These are phyloP conservation scores for Coracias cyanogaster DNA, from an alignment of 2,797 vertebrate genomes.

Conservation along the genomic window DNA sequence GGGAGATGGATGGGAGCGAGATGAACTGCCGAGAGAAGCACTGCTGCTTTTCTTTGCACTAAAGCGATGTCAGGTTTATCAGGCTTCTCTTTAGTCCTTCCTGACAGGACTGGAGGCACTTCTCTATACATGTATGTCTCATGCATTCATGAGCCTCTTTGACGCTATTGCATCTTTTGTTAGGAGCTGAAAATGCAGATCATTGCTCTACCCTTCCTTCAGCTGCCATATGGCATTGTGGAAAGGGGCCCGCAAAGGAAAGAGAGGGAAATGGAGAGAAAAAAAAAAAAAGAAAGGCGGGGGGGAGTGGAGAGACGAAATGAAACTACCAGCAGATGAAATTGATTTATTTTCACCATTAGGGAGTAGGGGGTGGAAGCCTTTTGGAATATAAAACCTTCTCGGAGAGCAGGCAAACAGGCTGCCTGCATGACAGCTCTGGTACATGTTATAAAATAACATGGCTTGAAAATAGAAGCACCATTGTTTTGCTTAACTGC, in stretches of 20 bases:
- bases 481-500: conserved; percentile 79
- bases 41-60: conserved; percentile 49
- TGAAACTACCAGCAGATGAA: conserved; percentile 80
- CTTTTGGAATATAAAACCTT: conserved; percentile 81
- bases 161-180: conserved; percentile 79
- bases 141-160: conserved; percentile 77
- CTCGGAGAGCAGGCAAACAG: conserved; percentile 62
- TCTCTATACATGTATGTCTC: conserved; percentile 54
- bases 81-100: conserved; percentile 54
- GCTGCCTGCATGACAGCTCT: conserved; percentile 75
- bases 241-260: conserved; percentile 78
- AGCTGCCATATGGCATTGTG: conserved; percentile 86
- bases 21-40: conserved; percentile 26
- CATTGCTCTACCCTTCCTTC: conserved; percentile 70
- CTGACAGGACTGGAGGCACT: conserved; percentile 72
- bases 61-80: conserved; percentile 63
- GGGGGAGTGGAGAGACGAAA: conserved; percentile 3
- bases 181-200: conserved; percentile 75
- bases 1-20: conserved; percentile 36
- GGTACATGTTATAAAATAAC: conserved; percentile 71
- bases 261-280: background rate
- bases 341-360: conserved; percentile 84
- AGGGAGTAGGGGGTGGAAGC: conserved; percentile 48
- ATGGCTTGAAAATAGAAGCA: conserved; percentile 76
- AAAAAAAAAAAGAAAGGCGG: background rate